A percentile compares a stretch with the other conserved stretches of the same genome.
These are phyloP conservation scores for Brachionus koreanus DNA, from an alignment of 1,140 invertebrate genomes.

Conservation along the genomic window DNA sequence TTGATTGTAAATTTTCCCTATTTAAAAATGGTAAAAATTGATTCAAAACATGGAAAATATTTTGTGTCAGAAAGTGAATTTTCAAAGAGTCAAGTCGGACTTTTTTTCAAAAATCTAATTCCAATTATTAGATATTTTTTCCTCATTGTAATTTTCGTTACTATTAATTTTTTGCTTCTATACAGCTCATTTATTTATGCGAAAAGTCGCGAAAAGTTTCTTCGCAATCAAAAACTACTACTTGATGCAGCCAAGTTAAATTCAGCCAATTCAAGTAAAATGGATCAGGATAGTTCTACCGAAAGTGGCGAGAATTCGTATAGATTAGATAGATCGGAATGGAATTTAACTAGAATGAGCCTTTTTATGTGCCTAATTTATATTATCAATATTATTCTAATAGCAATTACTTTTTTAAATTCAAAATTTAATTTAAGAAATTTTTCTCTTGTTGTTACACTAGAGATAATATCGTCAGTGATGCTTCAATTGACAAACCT, in stretches of 20 bases:
- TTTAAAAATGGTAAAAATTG: not conserved
- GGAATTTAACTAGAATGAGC: constrained; percentile 28
- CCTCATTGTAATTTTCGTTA: not conserved
- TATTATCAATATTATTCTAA: not conserved
- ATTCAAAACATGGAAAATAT: not conserved
- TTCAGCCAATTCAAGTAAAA: not conserved
- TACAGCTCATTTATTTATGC: not conserved
- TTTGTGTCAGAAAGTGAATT: not conserved
- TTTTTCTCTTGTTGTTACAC: not conserved
- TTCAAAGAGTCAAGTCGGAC: not conserved
- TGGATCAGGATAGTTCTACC: not conserved
- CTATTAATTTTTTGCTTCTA: not conserved
- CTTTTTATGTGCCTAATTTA: constrained; percentile 21
- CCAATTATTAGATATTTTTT: constrained; percentile 1
- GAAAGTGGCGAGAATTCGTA: not conserved
- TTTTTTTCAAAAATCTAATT: not conserved
- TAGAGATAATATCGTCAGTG: not conserved
- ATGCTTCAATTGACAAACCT: not conserved
- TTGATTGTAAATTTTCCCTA: not conserved
- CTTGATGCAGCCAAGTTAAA: not conserved
- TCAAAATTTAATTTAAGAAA: constrained; percentile 15
- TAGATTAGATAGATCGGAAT: constrained; percentile 6
- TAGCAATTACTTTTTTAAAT: not conserved
- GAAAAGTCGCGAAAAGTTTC: not conserved
- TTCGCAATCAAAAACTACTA: not conserved